Evolutionary conservation across 2,113 vertebrate species (phyloP).

Genomic region (Struthio camelus): DNA sequence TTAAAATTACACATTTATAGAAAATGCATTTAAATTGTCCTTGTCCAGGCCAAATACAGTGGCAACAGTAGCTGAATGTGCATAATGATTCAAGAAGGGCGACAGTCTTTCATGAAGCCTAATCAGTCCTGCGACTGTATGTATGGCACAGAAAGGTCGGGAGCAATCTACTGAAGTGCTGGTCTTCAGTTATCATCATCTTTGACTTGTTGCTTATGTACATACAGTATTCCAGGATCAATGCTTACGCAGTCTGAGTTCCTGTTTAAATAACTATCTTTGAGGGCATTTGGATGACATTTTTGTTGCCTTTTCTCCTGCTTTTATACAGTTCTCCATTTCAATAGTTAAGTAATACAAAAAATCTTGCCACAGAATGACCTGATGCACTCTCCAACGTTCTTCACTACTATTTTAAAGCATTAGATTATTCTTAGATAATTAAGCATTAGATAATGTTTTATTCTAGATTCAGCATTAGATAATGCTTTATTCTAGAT

Average conservation of each 20-base stretch:
- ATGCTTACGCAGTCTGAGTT: slow-evolving; percentile 31
- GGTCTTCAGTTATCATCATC: slow-evolving; percentile 75
- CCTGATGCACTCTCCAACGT: neutral
- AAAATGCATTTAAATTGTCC: slow-evolving; percentile 77
- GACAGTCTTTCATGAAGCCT: slow-evolving; percentile 63
- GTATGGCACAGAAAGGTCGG: slow-evolving; percentile 61
- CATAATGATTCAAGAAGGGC: slow-evolving; percentile 68
- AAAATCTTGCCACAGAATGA: neutral
- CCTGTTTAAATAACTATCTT: slow-evolving; percentile 40
- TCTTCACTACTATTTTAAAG: neutral
- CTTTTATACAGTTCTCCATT: slow-evolving; percentile 20
- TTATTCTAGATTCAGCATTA: too few relatives aligned
- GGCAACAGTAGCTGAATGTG: slow-evolving; percentile 72
- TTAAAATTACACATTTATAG: slow-evolving; percentile 75
- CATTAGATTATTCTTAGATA: neutral
- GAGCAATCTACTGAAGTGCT: slow-evolving; percentile 59
- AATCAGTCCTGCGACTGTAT: slow-evolving; percentile 71
- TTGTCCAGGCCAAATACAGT: slow-evolving; percentile 64
- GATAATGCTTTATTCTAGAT: neutral
- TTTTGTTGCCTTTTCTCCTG: slow-evolving; percentile 22
- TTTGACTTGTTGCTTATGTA: slow-evolving; percentile 64
- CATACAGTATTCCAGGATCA: slow-evolving; percentile 19
- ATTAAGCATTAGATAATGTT: too few relatives aligned
- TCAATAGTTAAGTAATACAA: slow-evolving; percentile 5
- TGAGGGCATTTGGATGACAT: slow-evolving; percentile 14